Conservation (phyloP, 2,113 vertebrate species). For the Callaeas wilsoni region DNA sequence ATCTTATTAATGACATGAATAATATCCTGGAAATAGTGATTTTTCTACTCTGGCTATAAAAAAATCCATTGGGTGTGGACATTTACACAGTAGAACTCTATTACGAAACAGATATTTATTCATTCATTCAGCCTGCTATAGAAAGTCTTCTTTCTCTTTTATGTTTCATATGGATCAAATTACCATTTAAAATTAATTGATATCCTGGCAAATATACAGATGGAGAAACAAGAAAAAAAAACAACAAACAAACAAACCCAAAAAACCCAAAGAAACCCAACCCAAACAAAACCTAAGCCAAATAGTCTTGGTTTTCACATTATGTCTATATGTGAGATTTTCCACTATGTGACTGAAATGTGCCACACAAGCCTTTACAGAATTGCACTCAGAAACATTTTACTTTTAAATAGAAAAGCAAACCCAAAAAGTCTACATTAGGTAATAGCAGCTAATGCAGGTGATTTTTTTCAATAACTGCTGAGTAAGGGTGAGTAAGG, state of each 20-base stretch:
- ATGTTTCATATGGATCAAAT: not conserved
- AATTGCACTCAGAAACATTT: not conserved
- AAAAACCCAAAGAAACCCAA: not conserved
- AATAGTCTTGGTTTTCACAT: not conserved
- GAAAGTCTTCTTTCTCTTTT: not conserved
- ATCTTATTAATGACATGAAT: not conserved
- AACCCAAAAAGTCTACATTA: not conserved
- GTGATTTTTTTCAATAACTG: not conserved
- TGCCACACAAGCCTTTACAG: not conserved
- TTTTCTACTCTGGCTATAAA: not conserved
- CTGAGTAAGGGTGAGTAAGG: not conserved
- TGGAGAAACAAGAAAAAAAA: not conserved
- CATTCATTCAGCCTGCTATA: not conserved
- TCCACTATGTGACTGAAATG: not conserved
- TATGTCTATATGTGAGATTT: not conserved
- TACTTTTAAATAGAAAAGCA: not conserved
- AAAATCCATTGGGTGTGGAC: not conserved
- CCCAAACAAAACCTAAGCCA: not conserved
- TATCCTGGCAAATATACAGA: not conserved
- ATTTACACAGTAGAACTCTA: not conserved
- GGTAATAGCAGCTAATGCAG: not conserved
- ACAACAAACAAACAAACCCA: not conserved
- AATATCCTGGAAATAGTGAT: not conserved
- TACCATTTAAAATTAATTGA: not conserved
- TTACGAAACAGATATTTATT: not conserved